Percentiles rank a stretch among this genome's conserved stretches.
These are phyloP conservation scores for Thalassoma bifasciatum DNA, from an alignment of 2,113 vertebrate species.

Conservation along the genomic window DNA sequence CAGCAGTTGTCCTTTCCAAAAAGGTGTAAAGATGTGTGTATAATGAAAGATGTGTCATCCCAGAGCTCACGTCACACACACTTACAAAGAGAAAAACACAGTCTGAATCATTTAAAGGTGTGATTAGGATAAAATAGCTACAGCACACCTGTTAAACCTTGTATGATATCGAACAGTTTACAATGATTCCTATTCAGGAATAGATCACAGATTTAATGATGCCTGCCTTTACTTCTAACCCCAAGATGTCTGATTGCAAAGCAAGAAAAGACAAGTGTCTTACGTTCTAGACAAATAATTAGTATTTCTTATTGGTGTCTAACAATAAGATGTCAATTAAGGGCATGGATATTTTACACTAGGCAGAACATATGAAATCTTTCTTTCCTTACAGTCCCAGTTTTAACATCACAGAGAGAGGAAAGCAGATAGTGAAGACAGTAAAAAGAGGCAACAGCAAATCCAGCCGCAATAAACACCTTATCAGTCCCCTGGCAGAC, in stretches of 20 bases:
- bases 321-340: no score
- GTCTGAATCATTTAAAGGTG: neutral
- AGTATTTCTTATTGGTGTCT: no score
- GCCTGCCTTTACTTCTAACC: no score
- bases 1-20: neutral
- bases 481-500: constrained; percentile 28
- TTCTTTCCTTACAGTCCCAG: neutral
- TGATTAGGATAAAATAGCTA: neutral
- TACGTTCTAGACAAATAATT: no score
- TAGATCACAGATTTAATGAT: no score
- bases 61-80: constrained; percentile 26
- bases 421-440: constrained; percentile 3
- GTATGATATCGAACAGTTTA: no score
- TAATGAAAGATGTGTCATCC: constrained; percentile 17
- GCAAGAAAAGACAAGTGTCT: no score
- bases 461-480: constrained; percentile 21
- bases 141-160: no score
- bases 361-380: neutral
- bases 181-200: no score
- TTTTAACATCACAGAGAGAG: neutral
- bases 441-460: constrained; percentile 19
- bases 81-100: no score
- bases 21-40: constrained; percentile 5
- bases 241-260: no score
- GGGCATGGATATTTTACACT: no score